Conservation (phyloP, 2,797 vertebrate species). For the Pangasius djambal region DNA sequence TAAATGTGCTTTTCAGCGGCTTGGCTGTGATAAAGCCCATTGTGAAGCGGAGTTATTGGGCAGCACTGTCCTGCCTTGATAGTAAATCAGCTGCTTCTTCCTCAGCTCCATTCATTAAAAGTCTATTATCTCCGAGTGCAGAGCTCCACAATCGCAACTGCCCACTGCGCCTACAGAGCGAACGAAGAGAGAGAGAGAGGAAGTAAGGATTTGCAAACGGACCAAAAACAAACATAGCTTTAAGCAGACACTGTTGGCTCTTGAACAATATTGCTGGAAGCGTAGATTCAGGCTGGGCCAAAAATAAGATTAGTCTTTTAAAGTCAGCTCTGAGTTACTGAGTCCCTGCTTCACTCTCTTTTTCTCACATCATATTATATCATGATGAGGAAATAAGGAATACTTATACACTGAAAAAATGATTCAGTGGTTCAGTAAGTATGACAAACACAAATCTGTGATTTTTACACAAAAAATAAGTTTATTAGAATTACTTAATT, state of each 20-base stretch:
- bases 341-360: not conserved
- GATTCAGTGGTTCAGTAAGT: not conserved
- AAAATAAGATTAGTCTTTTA: conserved; percentile 1
- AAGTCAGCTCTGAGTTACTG: not conserved
- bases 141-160: conserved; percentile 30
- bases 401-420: not conserved
- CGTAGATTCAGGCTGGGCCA: conserved; percentile 29
- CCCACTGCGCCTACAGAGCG: conserved; percentile 16
- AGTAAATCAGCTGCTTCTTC: conserved; percentile 55
- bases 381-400: not conserved
- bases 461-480: not conserved
- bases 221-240: not conserved
- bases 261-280: conserved; percentile 39
- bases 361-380: not conserved
- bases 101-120: conserved; percentile 52
- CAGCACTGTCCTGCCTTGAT: conserved; percentile 34
- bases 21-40: conserved; percentile 51
- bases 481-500: not conserved
- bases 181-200: not conserved
- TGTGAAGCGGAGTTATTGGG: conserved; percentile 45
- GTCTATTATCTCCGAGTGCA: conserved; percentile 56
- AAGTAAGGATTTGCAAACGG: not conserved
- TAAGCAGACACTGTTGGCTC: not conserved
- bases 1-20: conserved; percentile 52
- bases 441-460: not conserved